phyloP scores from a whole-genome alignment of 2,888 invertebrate genomes.

The Spicauda simplicius region DNA sequence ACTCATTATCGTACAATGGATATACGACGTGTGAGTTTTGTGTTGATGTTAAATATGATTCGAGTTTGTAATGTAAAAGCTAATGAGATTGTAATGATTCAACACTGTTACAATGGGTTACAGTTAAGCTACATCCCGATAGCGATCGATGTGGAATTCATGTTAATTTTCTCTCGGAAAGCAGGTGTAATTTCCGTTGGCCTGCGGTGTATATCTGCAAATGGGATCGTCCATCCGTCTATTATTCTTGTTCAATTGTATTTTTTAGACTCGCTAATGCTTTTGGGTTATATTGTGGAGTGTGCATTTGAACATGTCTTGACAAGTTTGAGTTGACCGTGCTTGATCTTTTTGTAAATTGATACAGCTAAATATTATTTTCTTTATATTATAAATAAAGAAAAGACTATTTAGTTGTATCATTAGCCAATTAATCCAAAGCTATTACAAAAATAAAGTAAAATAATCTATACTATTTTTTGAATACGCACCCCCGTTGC shows the following conservation, averaged over 20 bases:
- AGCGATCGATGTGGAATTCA: slow-evolving; percentile 20
- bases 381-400: no score
- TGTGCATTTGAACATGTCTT: not conserved
- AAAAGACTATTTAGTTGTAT: no score
- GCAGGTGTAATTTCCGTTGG: slow-evolving; percentile 28
- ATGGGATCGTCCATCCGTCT: not conserved
- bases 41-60: slow-evolving; percentile 16
- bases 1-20: not conserved
- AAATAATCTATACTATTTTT: not conserved
- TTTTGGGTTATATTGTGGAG: not conserved
- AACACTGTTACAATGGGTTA: slow-evolving; percentile 25
- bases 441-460: no score
- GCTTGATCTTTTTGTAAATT: no score
- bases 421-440: no score
- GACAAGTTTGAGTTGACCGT: no score
- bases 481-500: slow-evolving; percentile 18
- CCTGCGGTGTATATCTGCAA: slow-evolving; percentile 7
- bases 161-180: slow-evolving; percentile 18
- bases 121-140: slow-evolving; percentile 26
- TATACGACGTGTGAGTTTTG: slow-evolving; percentile 10
- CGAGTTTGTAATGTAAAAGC: slow-evolving; percentile 11
- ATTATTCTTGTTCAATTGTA: slow-evolving; percentile 1
- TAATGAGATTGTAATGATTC: slow-evolving; percentile 30
- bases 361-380: no score
- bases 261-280: not conserved